Percentiles rank a stretch among this genome's conserved stretches.
These are phyloP conservation scores for Celastrina argiolus DNA, from an alignment of 2,888 invertebrate species.

Conservation along the genomic window DNA sequence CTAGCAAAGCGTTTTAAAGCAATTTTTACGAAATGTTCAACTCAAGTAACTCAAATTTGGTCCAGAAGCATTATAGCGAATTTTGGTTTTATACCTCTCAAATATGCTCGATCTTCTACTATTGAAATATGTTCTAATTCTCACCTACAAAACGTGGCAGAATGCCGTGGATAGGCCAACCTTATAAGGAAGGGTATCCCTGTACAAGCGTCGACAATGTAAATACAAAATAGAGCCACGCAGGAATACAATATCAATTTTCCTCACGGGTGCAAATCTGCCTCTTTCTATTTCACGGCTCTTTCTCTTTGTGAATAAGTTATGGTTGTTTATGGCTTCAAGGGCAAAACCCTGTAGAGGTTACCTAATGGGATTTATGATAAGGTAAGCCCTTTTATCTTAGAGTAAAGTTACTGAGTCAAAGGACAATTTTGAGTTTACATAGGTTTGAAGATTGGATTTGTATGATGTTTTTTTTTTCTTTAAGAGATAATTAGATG, in stretches of 20 bases:
- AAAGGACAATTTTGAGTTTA: background rate
- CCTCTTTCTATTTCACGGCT: slow-evolving; percentile 69
- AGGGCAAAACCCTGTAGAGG: background rate
- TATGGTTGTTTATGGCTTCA: slow-evolving; percentile 39
- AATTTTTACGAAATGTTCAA: too few species aligned
- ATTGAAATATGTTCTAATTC: too few species aligned
- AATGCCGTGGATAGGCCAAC: too few species aligned
- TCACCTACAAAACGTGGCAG: too few species aligned
- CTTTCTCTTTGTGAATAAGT: slow-evolving; percentile 66
- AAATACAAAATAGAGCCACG: background rate
- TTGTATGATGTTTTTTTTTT: background rate
- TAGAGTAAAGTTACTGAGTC: background rate
- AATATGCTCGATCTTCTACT: too few species aligned
- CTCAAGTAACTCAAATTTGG: too few species aligned
- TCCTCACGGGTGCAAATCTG: slow-evolving; percentile 2
- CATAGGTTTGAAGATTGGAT: background rate
- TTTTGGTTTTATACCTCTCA: too few species aligned
- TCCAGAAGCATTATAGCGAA: too few species aligned
- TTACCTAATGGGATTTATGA: background rate
- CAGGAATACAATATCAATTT: background rate
- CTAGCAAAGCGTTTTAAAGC: too few species aligned
- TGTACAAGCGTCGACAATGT: background rate
- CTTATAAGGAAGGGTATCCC: background rate
- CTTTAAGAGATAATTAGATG: too few species aligned
- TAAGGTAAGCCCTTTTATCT: background rate